Base-by-base conservation (phyloP, 2,797 vertebrate species). In the Neosilurus mollespiculum region DNA sequence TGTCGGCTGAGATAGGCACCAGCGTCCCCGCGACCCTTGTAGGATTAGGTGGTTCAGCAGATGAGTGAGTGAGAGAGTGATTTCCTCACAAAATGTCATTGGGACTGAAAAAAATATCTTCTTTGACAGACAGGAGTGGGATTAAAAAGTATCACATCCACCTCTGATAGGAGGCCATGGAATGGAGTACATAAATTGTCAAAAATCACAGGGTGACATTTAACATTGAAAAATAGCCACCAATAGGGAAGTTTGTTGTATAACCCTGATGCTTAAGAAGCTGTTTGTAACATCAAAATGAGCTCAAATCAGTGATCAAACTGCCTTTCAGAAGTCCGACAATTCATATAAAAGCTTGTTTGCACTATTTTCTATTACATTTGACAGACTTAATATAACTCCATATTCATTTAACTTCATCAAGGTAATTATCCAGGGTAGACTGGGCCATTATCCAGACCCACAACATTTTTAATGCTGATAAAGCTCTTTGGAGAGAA, bases 351-450 rank as follows among this genome's bases (percentile, higher is more conserved):
- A 34, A n/a, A 24, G 56, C 51, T 56, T 53, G 30, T 58, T 65
- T 30, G 34, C 26, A 64, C 26, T 43, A 43, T 9, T 54, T 70
- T 51, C 7, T 51, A 16, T 71, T 24, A 2, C 20, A 34, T 43
- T 5, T 79, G n/a, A n/a, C 69, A 51, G 66, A 59, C 43, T 8
- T 56, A 76, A 67, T 43, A 37, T 58, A 54, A 34, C 4, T 37
- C 75, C n/a, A 26, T 26, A 20, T 73, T 82, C 59, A 65, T 76
- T 43, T 34, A 80, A 30, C 73, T 56, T 49, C 58, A 80, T 81
- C 64, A 62, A 30, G 58, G 56, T 80, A 56, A 86, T 83, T 67
- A 88, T 56, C 54, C 70, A 26, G n/a, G 22, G 53, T 80, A 24
- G 75, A 83, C 65, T 34, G 66, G 80, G 64, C 64, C 22, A 16